A percentile compares a stretch with the other conserved stretches of the same genome.
These are phyloP conservation scores for Apamea crenata DNA, from an alignment of 2,888 invertebrate species.

Conservation along the genomic window DNA sequence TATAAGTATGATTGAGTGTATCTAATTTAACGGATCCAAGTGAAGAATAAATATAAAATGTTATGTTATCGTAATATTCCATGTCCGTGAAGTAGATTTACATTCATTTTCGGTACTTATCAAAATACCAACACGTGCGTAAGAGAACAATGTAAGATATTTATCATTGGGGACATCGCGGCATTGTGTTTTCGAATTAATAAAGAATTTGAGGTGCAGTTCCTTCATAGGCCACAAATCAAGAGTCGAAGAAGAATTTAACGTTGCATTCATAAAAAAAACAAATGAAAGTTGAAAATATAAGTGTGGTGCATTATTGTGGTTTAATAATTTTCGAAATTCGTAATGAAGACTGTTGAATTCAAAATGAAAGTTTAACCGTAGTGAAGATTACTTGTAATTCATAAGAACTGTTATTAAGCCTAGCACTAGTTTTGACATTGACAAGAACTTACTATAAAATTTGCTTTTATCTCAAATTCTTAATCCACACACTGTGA, in stretches of 20 bases:
- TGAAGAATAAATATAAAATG: background rate
- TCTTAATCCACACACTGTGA: background rate
- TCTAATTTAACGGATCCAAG: background rate
- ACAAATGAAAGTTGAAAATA: background rate
- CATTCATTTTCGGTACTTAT: conserved; percentile 58
- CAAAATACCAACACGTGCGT: conserved; percentile 51
- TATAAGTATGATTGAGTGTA: background rate
- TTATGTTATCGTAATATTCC: conserved; percentile 6
- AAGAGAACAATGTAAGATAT: conserved; percentile 44
- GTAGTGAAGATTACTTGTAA: background rate
- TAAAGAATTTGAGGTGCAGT: conserved; percentile 35
- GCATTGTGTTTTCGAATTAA: conserved; percentile 47
- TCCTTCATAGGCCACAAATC: background rate
- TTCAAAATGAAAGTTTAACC: conserved; percentile 18
- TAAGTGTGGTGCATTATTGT: background rate
- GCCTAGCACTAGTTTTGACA: background rate
- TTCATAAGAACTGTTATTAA: background rate
- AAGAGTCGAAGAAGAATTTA: background rate
- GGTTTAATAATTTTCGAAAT: background rate
- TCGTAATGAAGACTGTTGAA: background rate
- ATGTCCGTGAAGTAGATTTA: conserved; percentile 43
- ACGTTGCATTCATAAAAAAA: conserved; percentile 2
- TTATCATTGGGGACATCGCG: conserved; percentile 41
- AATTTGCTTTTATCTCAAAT: background rate
- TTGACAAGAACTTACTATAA: background rate